Evolutionary conservation across 30 jellyfish, hydroid and myxozoan genomes (phyloP).

Genomic region (Mastigias papua): DNA sequence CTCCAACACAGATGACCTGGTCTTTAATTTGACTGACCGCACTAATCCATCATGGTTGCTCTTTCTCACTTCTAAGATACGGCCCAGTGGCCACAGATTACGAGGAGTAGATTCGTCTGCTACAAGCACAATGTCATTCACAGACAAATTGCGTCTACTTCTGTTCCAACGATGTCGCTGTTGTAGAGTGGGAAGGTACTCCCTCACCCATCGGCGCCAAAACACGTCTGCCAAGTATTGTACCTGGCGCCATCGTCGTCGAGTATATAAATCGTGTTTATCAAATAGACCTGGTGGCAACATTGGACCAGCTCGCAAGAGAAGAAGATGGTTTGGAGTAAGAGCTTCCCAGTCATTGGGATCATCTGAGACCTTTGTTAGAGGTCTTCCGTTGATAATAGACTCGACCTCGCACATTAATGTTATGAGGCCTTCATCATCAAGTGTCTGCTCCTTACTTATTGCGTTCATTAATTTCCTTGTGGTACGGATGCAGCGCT

Average conservation of each 20-base stretch:
- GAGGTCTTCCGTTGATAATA: slow-evolving; percentile 46
- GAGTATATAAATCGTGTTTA: slow-evolving; percentile 21
- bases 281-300: slow-evolving; percentile 43
- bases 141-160: neutral
- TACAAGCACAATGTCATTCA: slow-evolving; percentile 38
- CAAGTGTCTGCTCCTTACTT: slow-evolving; percentile 26
- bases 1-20: slow-evolving; percentile 13
- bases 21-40: slow-evolving; percentile 45
- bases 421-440: slow-evolving; percentile 62
- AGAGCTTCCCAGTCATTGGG: slow-evolving; percentile 41
- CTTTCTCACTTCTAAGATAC: slow-evolving; percentile 40
- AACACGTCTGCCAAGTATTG: slow-evolving; percentile 47
- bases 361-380: slow-evolving; percentile 54
- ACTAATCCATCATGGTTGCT: slow-evolving; percentile 44
- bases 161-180: slow-evolving; percentile 32
- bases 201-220: slow-evolving; percentile 48
- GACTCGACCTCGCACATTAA: slow-evolving; percentile 65
- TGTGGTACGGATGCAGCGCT: slow-evolving; percentile 52
- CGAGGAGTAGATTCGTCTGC: slow-evolving; percentile 39
- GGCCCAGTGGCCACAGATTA: slow-evolving; percentile 52
- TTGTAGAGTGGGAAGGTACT: slow-evolving; percentile 41
- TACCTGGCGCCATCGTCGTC: slow-evolving; percentile 36
- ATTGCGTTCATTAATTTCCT: slow-evolving; percentile 44
- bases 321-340: slow-evolving; percentile 62
- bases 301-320: slow-evolving; percentile 5